Conservation (phyloP, 2,888 invertebrate species). For the Osmoderma eremita region DNA sequence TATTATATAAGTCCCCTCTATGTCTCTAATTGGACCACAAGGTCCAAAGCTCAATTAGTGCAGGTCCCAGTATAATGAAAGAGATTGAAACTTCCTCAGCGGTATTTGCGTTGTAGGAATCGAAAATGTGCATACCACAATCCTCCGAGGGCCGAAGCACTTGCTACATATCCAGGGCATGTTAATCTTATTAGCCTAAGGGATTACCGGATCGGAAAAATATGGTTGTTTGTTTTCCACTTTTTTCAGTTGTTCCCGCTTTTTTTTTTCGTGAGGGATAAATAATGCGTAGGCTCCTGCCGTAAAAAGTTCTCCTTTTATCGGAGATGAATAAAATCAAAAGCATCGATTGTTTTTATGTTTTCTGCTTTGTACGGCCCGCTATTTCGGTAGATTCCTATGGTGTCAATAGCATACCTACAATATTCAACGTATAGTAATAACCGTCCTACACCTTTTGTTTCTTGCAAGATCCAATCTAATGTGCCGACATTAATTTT, state of each 20-base stretch:
- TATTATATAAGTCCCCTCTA: conserved; percentile 49
- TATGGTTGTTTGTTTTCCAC: conserved; percentile 25
- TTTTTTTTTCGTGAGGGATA: conserved; percentile 3
- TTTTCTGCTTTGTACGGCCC: too few species aligned
- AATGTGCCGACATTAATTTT: too few species aligned
- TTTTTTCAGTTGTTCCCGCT: too few species aligned
- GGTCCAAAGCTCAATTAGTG: conserved; percentile 47
- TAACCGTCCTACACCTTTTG: too few species aligned
- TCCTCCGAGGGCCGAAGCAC: conserved; percentile 16
- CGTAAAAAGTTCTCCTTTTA: too few species aligned
- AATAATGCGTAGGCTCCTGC: too few species aligned
- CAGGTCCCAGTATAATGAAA: conserved; percentile 47
- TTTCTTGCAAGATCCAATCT: too few species aligned
- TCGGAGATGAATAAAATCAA: too few species aligned
- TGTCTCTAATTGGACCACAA: conserved; percentile 50
- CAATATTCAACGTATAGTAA: too few species aligned
- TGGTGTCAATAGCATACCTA: too few species aligned
- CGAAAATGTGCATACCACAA: conserved; percentile 10
- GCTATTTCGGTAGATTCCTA: too few species aligned
- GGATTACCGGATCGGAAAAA: conserved; percentile 36
- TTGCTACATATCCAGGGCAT: conserved; percentile 26
- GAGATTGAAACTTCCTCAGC: conserved; percentile 41
- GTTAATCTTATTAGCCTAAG: conserved; percentile 40
- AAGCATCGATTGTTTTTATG: too few species aligned
- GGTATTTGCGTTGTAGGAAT: conserved; percentile 14